A percentile compares a stretch with the other conserved stretches of the same genome.
These are phyloP conservation scores for Harmothoe impar DNA, from an alignment of 2,888 invertebrate genomes.

Conservation along the genomic window DNA sequence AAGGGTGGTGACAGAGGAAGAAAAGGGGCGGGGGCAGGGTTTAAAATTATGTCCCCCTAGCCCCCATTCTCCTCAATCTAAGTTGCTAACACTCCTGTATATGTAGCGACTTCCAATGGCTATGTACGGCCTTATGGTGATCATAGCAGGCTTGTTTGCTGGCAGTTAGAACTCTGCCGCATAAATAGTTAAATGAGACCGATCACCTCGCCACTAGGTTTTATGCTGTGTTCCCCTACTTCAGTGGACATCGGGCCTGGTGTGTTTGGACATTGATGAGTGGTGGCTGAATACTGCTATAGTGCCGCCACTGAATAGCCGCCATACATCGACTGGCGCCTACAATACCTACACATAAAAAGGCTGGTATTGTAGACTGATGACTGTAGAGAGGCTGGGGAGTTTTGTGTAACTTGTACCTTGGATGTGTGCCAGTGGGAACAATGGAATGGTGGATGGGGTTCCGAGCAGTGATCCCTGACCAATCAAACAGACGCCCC, in stretches of 20 bases:
- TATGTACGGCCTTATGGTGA: neutral
- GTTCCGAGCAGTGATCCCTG: no score
- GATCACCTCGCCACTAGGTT: neutral
- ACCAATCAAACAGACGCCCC: no score
- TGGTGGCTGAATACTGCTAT: neutral
- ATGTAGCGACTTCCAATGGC: no score
- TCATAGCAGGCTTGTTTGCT: neutral
- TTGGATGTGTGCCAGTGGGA: no score
- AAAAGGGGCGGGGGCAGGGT: neutral
- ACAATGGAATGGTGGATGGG: no score
- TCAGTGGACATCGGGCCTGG: neutral
- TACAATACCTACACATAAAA: neutral
- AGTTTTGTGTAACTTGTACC: no score
- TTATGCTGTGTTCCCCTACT: neutral
- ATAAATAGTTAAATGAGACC: constrained; percentile 28
- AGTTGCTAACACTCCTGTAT: no score
- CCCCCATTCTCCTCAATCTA: no score
- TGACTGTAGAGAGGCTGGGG: no score
- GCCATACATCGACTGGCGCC: neutral
- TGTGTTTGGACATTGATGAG: constrained; percentile 30
- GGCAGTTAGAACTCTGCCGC: neutral
- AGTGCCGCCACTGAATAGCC: neutral
- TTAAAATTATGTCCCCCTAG: no score
- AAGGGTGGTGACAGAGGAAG: constrained; percentile 1
- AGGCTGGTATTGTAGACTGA: constrained; percentile 1